A percentile compares a stretch with the other conserved stretches of the same genome.
phyloP scores from a whole-genome alignment of 2,113 vertebrate species.

The Tragelaphus buxtoni region DNA sequence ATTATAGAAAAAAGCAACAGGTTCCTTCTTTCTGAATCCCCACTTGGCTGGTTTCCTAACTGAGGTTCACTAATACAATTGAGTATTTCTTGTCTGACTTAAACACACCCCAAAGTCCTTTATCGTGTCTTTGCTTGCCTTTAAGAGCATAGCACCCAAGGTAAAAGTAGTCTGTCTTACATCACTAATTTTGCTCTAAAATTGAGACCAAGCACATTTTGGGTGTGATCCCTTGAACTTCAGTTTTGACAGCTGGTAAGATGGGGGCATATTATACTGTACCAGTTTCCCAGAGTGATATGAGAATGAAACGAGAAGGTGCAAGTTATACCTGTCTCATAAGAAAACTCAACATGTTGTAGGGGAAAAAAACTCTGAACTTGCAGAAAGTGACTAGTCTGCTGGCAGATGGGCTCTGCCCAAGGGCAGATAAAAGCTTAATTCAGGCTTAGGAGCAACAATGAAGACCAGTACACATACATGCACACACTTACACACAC shows the following conservation, averaged over 20 bases:
- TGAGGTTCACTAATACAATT: neutral
- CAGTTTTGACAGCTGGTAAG: neutral
- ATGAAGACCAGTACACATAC: neutral
- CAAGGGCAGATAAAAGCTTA: slow-evolving; percentile 64
- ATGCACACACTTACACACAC: neutral
- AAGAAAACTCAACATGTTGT: neutral
- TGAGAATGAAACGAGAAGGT: neutral
- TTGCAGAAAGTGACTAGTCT: slow-evolving; percentile 21
- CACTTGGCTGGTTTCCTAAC: neutral
- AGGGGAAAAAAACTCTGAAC: neutral
- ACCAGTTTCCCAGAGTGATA: neutral
- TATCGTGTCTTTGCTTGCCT: neutral
- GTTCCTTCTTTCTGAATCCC: slow-evolving; percentile 6
- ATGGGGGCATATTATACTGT: neutral
- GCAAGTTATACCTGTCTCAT: neutral
- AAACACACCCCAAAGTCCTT: neutral
- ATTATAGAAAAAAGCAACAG: slow-evolving; percentile 27
- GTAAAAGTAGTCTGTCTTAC: neutral
- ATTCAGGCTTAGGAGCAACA: slow-evolving; percentile 52
- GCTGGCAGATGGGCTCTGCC: slow-evolving; percentile 66
- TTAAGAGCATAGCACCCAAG: neutral
- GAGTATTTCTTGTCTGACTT: neutral
- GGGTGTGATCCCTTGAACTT: slow-evolving; percentile 4
- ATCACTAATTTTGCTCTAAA: neutral
- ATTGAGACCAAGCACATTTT: neutral